Percentiles rank a stretch among this genome's conserved stretches.
phyloP scores from a whole-genome alignment of 2,888 invertebrate genomes.

The Saturnia japonica region DNA sequence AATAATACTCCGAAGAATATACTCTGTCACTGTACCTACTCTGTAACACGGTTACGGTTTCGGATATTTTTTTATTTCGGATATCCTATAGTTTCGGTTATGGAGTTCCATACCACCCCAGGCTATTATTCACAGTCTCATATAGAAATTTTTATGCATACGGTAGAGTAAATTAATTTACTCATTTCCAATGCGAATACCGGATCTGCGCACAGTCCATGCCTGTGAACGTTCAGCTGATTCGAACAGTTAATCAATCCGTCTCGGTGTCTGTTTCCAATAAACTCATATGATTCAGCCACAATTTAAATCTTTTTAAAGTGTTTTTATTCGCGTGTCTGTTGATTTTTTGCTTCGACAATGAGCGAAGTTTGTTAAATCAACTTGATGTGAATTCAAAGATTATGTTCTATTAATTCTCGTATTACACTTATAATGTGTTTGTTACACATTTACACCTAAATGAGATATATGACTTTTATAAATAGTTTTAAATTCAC shows the following conservation, averaged over 20 bases:
- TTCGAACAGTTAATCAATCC: not conserved
- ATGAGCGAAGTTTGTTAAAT: not conserved
- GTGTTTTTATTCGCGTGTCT: slow-evolving; percentile 32
- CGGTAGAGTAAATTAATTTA: not conserved
- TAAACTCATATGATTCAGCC: slow-evolving; percentile 46
- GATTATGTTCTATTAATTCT: not conserved
- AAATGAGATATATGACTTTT: too few relatives aligned
- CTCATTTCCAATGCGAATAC: not conserved
- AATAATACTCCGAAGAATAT: too few relatives aligned
- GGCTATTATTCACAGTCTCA: not conserved
- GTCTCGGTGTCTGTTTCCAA: slow-evolving; percentile 22
- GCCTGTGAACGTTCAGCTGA: not conserved
- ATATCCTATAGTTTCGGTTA: too few relatives aligned
- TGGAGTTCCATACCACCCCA: too few relatives aligned
- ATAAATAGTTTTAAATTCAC: too few relatives aligned
- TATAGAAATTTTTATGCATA: not conserved
- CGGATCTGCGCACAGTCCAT: not conserved
- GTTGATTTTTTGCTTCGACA: slow-evolving; percentile 17
- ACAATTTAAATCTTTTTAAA: slow-evolving; percentile 43
- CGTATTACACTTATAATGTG: not conserved
- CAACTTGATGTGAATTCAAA: not conserved
- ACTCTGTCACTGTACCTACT: too few relatives aligned
- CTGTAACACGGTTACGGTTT: too few relatives aligned
- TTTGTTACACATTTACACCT: too few relatives aligned
- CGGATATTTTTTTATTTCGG: too few relatives aligned